Evolutionary conservation across 2,888 invertebrate species (phyloP).

Genomic region (Ommatoiulus sabulosus): DNA sequence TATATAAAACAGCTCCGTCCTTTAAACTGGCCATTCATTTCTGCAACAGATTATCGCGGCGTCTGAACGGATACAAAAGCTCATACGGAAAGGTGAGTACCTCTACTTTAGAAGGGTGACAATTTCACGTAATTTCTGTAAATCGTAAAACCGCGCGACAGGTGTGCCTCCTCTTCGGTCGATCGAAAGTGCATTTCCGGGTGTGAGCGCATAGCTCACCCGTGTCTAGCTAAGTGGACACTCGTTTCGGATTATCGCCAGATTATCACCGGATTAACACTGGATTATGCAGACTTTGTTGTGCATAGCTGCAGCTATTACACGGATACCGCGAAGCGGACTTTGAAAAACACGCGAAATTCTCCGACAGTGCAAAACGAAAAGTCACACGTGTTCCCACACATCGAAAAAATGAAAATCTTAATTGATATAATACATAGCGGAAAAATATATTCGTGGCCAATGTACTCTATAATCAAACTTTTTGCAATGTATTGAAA

Average conservation of each 20-base stretch:
- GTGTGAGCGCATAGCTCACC: not conserved
- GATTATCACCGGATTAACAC: slow-evolving; percentile 8
- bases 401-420: not conserved
- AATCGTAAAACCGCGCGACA: not conserved
- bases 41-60: not conserved
- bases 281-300: slow-evolving; percentile 1
- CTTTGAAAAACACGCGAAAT: not conserved
- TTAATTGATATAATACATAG: not conserved
- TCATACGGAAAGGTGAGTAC: slow-evolving; percentile 32
- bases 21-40: slow-evolving; percentile 5
- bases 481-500: too few relatives aligned
- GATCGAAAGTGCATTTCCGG: slow-evolving; percentile 42
- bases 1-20: slow-evolving; percentile 41
- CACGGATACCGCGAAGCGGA: not conserved
- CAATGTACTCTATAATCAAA: too few relatives aligned
- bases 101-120: slow-evolving; percentile 3
- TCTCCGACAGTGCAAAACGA: not conserved
- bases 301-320: not conserved
- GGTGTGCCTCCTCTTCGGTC: not conserved
- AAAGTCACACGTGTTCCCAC: not conserved
- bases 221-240: slow-evolving; percentile 25
- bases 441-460: too few relatives aligned
- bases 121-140: not conserved
- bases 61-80: not conserved
- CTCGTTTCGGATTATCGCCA: not conserved